These are phyloP conservation scores for Cremastinae sp. DNA, from an alignment of 2,888 invertebrate species.

Conservation along the genomic window DNA sequence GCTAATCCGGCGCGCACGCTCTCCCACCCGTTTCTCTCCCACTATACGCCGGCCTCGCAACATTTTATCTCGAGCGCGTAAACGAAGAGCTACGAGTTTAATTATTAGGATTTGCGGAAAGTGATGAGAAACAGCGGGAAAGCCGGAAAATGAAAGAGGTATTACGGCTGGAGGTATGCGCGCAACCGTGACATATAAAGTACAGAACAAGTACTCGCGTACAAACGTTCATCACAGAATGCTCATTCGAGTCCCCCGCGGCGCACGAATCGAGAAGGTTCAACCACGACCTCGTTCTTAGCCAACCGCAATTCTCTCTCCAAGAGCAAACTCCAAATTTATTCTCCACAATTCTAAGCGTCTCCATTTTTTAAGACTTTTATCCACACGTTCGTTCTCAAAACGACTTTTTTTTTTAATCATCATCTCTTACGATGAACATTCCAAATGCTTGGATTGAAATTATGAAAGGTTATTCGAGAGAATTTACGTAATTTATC, in stretches of 20 bases:
- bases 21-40: slow-evolving; percentile 8
- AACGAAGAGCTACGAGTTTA: slow-evolving; percentile 15
- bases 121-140: neutral
- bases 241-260: slow-evolving; percentile 25
- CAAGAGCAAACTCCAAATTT: no score
- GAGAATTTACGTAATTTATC: no score
- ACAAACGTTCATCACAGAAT: slow-evolving; percentile 26
- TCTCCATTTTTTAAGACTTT: no score
- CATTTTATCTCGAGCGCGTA: slow-evolving; percentile 4
- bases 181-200: slow-evolving; percentile 4
- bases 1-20: no score
- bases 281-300: no score
- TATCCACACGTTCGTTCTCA: no score
- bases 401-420: no score
- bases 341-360: no score
- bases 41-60: slow-evolving; percentile 6
- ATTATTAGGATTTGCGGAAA: slow-evolving; percentile 13
- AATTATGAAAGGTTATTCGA: no score
- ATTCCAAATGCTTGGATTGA: no score
- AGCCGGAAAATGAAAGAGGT: neutral
- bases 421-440: no score
- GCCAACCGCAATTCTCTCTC: no score
- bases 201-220: neutral
- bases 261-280: slow-evolving; percentile 4
- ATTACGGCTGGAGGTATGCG: slow-evolving; percentile 27